phyloP scores from a whole-genome alignment of 1,140 invertebrate genomes.

The Atopsyche davidsoni region DNA sequence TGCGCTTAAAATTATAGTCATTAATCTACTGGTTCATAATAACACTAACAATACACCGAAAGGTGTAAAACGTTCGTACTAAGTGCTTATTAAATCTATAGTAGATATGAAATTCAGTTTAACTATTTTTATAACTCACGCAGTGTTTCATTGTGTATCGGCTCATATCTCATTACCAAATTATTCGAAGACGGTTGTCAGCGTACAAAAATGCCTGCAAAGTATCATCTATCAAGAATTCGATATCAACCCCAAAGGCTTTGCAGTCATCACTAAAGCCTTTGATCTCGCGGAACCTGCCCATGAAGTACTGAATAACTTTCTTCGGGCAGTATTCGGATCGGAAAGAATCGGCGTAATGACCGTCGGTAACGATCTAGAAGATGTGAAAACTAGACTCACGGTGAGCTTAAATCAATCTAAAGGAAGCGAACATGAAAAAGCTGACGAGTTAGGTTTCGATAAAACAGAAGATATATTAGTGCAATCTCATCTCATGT shows the following conservation, averaged over 20 bases:
- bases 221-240: constrained; percentile 17
- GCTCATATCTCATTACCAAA: not conserved
- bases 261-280: constrained; percentile 22
- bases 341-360: constrained; percentile 14
- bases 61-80: too few species aligned
- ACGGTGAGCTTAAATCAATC: not conserved
- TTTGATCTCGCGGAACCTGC: constrained; percentile 9
- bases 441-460: constrained; percentile 17
- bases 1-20: too few species aligned
- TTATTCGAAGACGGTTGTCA: constrained; percentile 4
- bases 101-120: too few species aligned
- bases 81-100: too few species aligned
- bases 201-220: constrained; percentile 14
- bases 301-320: constrained; percentile 17
- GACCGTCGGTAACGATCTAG: constrained; percentile 19
- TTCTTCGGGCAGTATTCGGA: constrained; percentile 6
- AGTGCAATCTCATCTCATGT: constrained; percentile 25
- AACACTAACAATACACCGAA: too few species aligned
- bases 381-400: constrained; percentile 9
- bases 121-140: too few species aligned
- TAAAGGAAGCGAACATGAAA: not conserved
- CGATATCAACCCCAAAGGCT: constrained; percentile 15
- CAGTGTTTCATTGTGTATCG: not conserved
- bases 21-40: too few species aligned
- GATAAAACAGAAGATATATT: constrained; percentile 17